Evolutionary conservation across 2,888 invertebrate species (phyloP).

Genomic region (Phytoseiulus persimilis): DNA sequence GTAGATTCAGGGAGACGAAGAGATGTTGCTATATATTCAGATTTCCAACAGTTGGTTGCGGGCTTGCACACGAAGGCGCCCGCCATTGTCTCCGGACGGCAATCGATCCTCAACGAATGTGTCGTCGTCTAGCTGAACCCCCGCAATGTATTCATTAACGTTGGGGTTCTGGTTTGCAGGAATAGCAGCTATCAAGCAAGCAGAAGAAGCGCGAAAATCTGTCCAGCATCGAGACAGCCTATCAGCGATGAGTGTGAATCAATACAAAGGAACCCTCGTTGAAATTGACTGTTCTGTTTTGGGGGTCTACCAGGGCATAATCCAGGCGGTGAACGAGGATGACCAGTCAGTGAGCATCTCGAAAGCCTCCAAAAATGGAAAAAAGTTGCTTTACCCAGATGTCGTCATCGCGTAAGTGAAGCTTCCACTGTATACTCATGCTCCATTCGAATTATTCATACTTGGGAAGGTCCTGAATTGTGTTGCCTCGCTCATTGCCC

Average conservation of each 20-base stretch:
- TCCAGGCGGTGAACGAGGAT: conserved; percentile 16
- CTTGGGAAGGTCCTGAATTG: too few relatives aligned
- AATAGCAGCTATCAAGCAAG: too few relatives aligned
- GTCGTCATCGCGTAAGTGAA: conserved; percentile 33
- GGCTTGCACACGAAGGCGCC: not conserved
- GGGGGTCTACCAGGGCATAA: conserved; percentile 27
- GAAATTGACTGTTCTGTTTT: conserved; percentile 35
- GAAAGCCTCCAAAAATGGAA: conserved; percentile 30
- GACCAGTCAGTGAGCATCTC: conserved; percentile 30
- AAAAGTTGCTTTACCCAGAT: conserved; percentile 22
- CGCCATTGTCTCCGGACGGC: not conserved
- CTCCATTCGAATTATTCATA: too few relatives aligned
- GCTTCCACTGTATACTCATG: too few relatives aligned
- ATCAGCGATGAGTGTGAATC: not conserved
- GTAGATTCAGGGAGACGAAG: too few relatives aligned
- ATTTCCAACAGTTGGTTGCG: not conserved
- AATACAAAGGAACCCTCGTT: conserved; percentile 29
- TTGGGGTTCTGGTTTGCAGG: too few relatives aligned
- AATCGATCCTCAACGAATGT: not conserved
- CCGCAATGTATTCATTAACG: too few relatives aligned
- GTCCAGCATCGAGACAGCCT: not conserved
- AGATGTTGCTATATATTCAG: too few relatives aligned
- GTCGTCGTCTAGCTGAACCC: not conserved
- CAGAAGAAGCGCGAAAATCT: not conserved
- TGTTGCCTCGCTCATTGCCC: too few relatives aligned